These are phyloP conservation scores for Euura saliciscinereae DNA, from an alignment of 1,140 invertebrate genomes.

Conservation along the genomic window DNA sequence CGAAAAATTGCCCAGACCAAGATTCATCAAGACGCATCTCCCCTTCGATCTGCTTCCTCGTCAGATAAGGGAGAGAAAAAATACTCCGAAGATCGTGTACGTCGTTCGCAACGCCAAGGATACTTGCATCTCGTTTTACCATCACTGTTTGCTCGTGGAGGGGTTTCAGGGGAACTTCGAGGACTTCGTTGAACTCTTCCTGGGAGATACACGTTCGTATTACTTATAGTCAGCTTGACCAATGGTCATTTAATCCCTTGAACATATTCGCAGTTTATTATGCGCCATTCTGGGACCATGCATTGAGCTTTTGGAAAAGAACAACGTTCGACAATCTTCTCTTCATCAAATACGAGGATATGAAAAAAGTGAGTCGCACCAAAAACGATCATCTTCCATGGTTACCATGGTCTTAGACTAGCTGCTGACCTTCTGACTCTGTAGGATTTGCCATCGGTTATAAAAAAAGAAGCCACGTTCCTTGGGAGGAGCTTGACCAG, in stretches of 20 bases:
- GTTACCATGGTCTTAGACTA: too few species aligned
- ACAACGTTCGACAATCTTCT: slow-evolving; percentile 55
- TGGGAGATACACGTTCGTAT: slow-evolving; percentile 59
- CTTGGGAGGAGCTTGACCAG: slow-evolving; percentile 25
- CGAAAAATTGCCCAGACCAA: slow-evolving; percentile 43
- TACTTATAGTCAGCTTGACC: too few species aligned
- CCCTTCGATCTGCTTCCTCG: slow-evolving; percentile 54
- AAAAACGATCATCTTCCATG: neutral
- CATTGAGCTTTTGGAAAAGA: slow-evolving; percentile 50
- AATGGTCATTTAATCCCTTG: too few species aligned
- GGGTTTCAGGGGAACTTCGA: slow-evolving; percentile 65
- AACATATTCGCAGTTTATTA: too few species aligned
- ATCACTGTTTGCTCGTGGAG: slow-evolving; percentile 68
- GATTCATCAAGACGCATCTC: slow-evolving; percentile 60
- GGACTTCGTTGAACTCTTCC: slow-evolving; percentile 66
- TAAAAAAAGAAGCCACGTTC: slow-evolving; percentile 26
- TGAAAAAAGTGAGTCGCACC: slow-evolving; percentile 37
- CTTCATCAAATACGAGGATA: slow-evolving; percentile 62
- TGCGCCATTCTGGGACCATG: slow-evolving; percentile 46
- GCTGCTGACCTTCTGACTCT: neutral
- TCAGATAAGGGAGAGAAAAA: slow-evolving; percentile 31
- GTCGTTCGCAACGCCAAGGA: slow-evolving; percentile 81
- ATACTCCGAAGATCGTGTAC: slow-evolving; percentile 68
- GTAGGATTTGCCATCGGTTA: slow-evolving; percentile 22
- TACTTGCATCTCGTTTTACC: slow-evolving; percentile 74